Conservation (phyloP, 2,888 invertebrate genomes). For the Arenicola marina region DNA sequence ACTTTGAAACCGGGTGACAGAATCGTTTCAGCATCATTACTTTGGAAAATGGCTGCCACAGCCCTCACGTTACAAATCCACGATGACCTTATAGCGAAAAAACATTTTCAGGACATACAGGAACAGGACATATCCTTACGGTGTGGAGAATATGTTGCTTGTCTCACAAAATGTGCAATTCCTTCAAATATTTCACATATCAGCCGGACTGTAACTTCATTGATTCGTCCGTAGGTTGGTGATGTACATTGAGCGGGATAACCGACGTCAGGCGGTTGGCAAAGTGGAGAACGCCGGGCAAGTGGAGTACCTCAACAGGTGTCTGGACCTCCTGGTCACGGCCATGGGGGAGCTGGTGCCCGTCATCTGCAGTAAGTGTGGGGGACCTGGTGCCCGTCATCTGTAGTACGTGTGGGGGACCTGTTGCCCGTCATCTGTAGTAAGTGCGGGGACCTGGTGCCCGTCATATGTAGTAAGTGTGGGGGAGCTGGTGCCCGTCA, state of each 20-base stretch:
- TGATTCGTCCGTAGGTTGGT: conserved; percentile 49
- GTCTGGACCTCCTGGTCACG: conserved; percentile 50
- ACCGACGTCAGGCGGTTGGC: conserved; percentile 49
- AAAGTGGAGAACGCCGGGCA: conserved; percentile 38
- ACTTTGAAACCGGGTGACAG: too few species aligned
- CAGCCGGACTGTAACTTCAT: too few species aligned
- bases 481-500: not conserved
- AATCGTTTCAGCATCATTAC: too few species aligned
- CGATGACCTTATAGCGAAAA: too few species aligned
- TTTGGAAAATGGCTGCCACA: too few species aligned
- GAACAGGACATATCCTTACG: too few species aligned
- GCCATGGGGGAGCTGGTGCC: conserved; percentile 44
- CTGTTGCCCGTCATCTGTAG: not conserved
- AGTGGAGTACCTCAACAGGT: conserved; percentile 48
- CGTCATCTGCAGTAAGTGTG: conserved; percentile 23
- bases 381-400: not conserved
- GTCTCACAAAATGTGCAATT: too few species aligned
- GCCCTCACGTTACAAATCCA: too few species aligned
- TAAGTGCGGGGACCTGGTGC: not conserved
- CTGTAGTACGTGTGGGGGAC: not conserved
- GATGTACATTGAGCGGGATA: conserved; percentile 60
- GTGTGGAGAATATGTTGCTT: too few species aligned
- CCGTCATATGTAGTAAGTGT: not conserved
- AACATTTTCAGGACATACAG: too few species aligned
- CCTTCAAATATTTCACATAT: too few species aligned